Percentiles rank a stretch among this genome's conserved stretches.
phyloP scores from a whole-genome alignment of 2,888 invertebrate species.

The Cantharis rustica region DNA sequence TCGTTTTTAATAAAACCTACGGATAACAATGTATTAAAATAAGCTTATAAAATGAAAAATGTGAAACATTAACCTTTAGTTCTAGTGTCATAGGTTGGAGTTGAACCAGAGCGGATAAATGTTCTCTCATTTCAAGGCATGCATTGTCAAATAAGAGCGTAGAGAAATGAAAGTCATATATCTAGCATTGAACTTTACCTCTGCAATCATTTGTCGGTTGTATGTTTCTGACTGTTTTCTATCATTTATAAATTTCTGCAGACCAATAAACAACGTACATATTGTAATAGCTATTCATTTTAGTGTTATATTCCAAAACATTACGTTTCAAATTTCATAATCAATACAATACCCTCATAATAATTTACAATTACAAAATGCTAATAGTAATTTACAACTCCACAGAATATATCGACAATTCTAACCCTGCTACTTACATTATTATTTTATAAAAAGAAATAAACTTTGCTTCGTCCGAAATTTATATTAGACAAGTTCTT shows the following conservation, averaged over 20 bases:
- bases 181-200: slow-evolving; percentile 43
- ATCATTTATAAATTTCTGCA: slow-evolving; percentile 25
- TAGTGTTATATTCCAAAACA: not conserved
- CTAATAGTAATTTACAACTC: not conserved
- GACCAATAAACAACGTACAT: slow-evolving; percentile 4
- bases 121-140: slow-evolving; percentile 36
- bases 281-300: not conserved
- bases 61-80: slow-evolving; percentile 28
- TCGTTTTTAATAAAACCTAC: slow-evolving; percentile 18
- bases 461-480: not conserved
- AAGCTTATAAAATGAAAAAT: slow-evolving; percentile 29
- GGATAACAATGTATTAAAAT: slow-evolving; percentile 22
- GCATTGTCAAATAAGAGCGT: slow-evolving; percentile 41
- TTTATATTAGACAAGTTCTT: not conserved
- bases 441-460: not conserved
- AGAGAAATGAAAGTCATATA: slow-evolving; percentile 45
- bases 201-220: slow-evolving; percentile 37
- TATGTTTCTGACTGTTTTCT: slow-evolving; percentile 29
- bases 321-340: not conserved
- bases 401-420: not conserved
- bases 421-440: not conserved
- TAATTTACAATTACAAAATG: not conserved
- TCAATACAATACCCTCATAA: not conserved
- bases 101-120: slow-evolving; percentile 33
- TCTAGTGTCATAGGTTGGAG: slow-evolving; percentile 26